Evolutionary conservation across 2,888 invertebrate species (phyloP), one percentile per base, ranked within the genome.

Genomic region (Frankliniella intonsa): DNA sequence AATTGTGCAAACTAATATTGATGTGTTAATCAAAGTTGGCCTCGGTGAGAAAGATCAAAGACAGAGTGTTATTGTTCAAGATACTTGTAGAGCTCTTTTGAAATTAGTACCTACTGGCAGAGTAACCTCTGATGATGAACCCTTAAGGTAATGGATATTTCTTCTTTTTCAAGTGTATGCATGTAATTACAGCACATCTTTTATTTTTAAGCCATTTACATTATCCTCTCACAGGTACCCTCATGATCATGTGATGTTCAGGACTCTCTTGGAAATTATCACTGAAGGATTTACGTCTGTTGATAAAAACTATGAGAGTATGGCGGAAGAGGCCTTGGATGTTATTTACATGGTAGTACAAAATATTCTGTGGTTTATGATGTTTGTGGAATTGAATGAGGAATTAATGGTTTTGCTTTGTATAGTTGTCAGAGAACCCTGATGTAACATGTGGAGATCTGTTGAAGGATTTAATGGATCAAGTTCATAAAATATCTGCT

Each of bases 351-450:
- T 25, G 69, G 69, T 76, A 10, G 17, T 10, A 14, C 55, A 14
- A 17, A 55, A 11, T 7, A 7, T 55, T 55, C 14, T 19, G 55
- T 55, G 38, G 38, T 38, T 3, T 3, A 38, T 38, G 38, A 5
- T n/a, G 55, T 19, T 55, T 55, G 55, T 19, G n/a, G n/a, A n/a
- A 19, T 55, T 7, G 19, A 19, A 19, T 55, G 14, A 5, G 19
- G 12, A 14, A 9, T 14, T 55, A 19, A 55, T 55, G 14, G 55
- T 55, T 55, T 17, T 55, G 12, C 19, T 55, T 55, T 14, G 9
- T 19, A 81, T 83, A 90, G 88, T 86, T 93, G 80, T 90, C 91
- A 19, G 90, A 92, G 84, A 88, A 90, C 84, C 93, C 93, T 0
- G 91, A 91, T 84, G 83, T 84, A 65, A 85, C 88, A 19, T 87